Evolutionary conservation across 2,113 vertebrate genomes (phyloP).

Genomic region (Campylomormyrus numenius): DNA sequence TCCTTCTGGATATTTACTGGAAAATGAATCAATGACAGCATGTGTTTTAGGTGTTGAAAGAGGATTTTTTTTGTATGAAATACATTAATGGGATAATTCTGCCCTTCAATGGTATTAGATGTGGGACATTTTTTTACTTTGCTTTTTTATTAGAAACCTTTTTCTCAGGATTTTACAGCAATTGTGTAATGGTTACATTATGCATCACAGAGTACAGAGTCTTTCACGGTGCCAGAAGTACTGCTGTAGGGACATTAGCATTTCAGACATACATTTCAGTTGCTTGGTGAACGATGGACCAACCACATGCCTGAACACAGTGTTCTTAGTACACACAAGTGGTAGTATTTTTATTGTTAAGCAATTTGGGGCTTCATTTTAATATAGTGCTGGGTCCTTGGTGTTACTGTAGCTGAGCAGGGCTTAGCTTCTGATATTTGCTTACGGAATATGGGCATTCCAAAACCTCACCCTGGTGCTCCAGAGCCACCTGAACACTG

Average conservation of each 20-base stretch:
- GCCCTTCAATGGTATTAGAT: not conserved
- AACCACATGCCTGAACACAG: not conserved
- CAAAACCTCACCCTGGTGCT: not conserved
- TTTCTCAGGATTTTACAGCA: not conserved
- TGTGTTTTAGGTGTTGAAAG: not conserved
- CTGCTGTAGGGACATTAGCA: not conserved
- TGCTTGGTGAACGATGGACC: not conserved
- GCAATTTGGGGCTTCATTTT: not conserved
- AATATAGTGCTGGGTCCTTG: not conserved
- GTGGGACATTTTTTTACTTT: not conserved
- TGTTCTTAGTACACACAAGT: not conserved
- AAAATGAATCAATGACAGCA: conserved; percentile 12
- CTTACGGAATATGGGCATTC: not conserved
- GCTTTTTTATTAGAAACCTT: not conserved
- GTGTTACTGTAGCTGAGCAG: not conserved
- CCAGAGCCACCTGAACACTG: not conserved
- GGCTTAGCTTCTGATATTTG: not conserved
- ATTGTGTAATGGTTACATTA: not conserved
- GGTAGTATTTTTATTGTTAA: not conserved
- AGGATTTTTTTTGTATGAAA: not conserved
- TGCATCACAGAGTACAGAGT: not conserved
- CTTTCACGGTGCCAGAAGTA: not conserved
- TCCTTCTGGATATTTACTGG: conserved; percentile 2
- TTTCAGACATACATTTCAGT: not conserved
- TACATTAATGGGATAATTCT: not conserved